Evolutionary conservation across 2,888 invertebrate genomes (phyloP), one percentile per base, ranked within the genome.

Genomic region (Prosapia bicincta): DNA sequence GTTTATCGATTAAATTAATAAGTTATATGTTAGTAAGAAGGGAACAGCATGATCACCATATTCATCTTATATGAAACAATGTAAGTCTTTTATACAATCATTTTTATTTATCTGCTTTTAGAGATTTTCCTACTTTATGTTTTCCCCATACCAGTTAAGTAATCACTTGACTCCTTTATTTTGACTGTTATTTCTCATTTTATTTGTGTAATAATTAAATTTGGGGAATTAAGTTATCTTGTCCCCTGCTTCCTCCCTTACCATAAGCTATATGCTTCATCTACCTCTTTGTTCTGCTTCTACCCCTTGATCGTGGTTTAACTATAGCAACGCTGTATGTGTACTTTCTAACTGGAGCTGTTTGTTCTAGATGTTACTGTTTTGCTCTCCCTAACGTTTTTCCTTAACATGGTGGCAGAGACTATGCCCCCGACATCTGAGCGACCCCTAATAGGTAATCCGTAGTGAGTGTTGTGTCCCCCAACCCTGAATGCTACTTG

Each of bases 381-480:
- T 79, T 85, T 88, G 79, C 86, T 90, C 81, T 89, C 90, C 32
- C 85, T 90, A 81, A 89, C 89, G 83, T 88, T 90, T 81, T 90
- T 90, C 83, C 85, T 89, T 81, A 86, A 89, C 81, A 87, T 89
- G 84, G 89, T 90, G 77, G 87, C 88, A 25, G 89, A 89, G 82
- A 88, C 88, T 75, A 89, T 89, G 85, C 89, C 90, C 78, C 88
- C 89, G 69, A 89, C 90, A 38, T 90, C 90, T 74, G 89, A 89
- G 84, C 88, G 89, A 73, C 90, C 90, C 76, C 85, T 90, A 66
- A 89, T 90, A 85, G 90, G 89, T 87, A 85, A 83, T 69, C 71
- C 68, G 70, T 78, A 75, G 73, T 77, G 30, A 26, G 71, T 71
- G 73, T 76, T 75, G 75, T 76, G 77, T 54, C 76, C 71, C 76